Evolutionary conservation across 2,113 vertebrate species (phyloP).

Genomic region (Caloenas nicobarica): DNA sequence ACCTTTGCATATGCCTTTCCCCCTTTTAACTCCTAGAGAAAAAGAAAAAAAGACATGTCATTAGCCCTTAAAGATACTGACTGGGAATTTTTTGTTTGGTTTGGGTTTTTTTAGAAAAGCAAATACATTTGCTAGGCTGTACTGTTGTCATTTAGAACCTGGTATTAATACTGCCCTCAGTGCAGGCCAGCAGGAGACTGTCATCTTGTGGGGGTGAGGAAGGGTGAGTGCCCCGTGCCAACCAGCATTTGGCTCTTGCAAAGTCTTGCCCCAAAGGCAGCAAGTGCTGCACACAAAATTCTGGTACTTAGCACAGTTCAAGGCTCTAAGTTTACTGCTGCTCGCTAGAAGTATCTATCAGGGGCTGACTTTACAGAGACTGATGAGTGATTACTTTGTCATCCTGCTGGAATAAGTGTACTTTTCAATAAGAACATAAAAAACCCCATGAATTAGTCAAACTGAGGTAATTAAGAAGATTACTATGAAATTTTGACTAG

Average conservation of each 20-base stretch:
- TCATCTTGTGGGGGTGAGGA: neutral
- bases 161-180: neutral
- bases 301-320: neutral
- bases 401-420: neutral
- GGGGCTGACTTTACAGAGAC: neutral
- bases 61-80: neutral
- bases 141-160: neutral
- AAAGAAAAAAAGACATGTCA: slow-evolving; percentile 7
- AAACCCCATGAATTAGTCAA: neutral
- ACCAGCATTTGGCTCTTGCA: neutral
- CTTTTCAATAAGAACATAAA: neutral
- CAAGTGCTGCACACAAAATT: neutral
- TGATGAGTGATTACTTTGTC: neutral
- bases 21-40: slow-evolving; percentile 90
- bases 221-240: neutral
- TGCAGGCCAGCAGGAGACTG: neutral
- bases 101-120: neutral
- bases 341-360: neutral
- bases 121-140: neutral
- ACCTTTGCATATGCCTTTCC: slow-evolving; percentile 96
- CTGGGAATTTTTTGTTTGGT: neutral
- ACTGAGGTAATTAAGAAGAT: neutral
- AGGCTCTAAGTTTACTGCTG: neutral
- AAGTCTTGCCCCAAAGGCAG: neutral
- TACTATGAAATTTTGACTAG: neutral